Conservation (phyloP, 2,888 invertebrate species). For the Fabriciana adippe region DNA sequence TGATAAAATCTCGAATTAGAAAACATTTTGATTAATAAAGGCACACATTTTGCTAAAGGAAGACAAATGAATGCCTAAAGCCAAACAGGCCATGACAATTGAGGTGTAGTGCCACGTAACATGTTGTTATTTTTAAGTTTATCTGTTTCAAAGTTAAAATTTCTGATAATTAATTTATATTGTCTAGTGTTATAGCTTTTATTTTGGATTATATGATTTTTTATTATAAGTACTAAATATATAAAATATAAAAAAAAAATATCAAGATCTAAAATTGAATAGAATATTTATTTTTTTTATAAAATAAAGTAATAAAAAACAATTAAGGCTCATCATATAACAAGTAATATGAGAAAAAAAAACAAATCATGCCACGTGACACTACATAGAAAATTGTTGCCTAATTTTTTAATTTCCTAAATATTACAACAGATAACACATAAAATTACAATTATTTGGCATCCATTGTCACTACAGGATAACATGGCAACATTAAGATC, state of each 20-base stretch:
- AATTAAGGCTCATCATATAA: too few species aligned
- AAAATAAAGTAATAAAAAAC: too few species aligned
- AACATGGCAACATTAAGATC: slow-evolving; percentile 64
- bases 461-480: slow-evolving; percentile 56
- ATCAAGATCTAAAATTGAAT: too few species aligned
- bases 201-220: too few species aligned
- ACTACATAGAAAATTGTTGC: background rate
- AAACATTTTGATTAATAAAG: slow-evolving; percentile 16
- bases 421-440: slow-evolving; percentile 59
- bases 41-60: slow-evolving; percentile 24
- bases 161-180: background rate
- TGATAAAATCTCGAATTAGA: slow-evolving; percentile 1
- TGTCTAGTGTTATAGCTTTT: background rate
- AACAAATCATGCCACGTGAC: background rate
- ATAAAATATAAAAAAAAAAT: background rate
- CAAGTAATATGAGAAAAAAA: too few species aligned
- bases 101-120: background rate
- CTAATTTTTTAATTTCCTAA: slow-evolving; percentile 11
- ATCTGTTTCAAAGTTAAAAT: background rate
- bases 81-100: background rate
- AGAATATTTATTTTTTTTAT: too few species aligned
- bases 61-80: slow-evolving; percentile 24
- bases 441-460: slow-evolving; percentile 65
- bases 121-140: background rate
- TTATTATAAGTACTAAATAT: too few species aligned